These are phyloP conservation scores for Delichon dasypus DNA, from an alignment of 2,797 vertebrate species.

Conservation along the genomic window DNA sequence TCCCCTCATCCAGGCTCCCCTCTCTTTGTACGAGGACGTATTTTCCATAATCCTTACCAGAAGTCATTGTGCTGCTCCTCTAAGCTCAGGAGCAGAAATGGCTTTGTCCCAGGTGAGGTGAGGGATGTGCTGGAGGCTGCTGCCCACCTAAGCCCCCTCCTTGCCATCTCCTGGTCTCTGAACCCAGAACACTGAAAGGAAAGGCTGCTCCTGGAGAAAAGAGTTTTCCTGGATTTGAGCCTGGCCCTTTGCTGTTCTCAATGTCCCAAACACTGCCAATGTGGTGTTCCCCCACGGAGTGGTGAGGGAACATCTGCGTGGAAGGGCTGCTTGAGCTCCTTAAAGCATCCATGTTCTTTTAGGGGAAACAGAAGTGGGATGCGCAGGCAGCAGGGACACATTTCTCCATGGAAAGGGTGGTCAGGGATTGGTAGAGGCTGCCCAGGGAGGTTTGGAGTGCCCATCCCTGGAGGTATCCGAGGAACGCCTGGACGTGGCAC, in stretches of 20 bases:
- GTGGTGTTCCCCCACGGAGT: no score
- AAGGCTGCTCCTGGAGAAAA: neutral
- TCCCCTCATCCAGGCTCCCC: no score
- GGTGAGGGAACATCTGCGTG: fast-evolving
- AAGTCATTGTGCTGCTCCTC: fast-evolving
- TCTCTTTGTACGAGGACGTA: neutral
- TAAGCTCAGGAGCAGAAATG: neutral
- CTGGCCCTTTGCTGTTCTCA: neutral
- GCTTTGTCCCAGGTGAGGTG: neutral
- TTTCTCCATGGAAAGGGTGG: neutral
- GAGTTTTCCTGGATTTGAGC: neutral
- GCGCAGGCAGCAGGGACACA: neutral
- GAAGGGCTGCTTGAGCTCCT: neutral
- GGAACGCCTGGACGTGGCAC: fast-evolving
- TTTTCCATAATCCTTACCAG: neutral
- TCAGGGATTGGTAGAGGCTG: neutral
- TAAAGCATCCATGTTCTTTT: neutral
- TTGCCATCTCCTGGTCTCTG: neutral
- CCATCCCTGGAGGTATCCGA: neutral
- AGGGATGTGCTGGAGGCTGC: no score
- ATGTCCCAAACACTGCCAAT: fast-evolving
- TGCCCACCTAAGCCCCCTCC: neutral
- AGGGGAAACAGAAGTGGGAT: neutral
- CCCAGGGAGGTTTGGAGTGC: neutral
- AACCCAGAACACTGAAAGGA: neutral